Conservation (phyloP, 2,888 invertebrate genomes). For the Eilema sororculum region DNA sequence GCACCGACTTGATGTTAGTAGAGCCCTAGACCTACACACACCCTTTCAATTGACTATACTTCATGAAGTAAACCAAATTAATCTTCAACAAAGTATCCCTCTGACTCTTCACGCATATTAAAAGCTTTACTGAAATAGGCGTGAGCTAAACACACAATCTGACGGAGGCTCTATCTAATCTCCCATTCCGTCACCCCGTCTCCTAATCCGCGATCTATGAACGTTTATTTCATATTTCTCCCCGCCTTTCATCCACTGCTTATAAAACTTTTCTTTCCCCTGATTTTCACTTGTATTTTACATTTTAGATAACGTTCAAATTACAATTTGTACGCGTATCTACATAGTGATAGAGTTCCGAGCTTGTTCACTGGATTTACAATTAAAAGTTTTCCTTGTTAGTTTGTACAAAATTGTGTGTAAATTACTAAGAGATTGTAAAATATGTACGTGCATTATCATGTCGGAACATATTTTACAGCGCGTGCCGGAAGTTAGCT, state of each 20-base stretch:
- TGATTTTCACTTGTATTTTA: conserved; percentile 57
- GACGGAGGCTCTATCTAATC: conserved; percentile 48
- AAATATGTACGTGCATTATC: neutral
- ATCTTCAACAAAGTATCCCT: neutral
- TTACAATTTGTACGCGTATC: conserved; percentile 40
- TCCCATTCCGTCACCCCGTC: conserved; percentile 47
- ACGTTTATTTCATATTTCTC: conserved; percentile 75
- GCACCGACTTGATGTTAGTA: no score
- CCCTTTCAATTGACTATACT: neutral
- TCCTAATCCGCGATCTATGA: conserved; percentile 62
- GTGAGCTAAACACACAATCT: conserved; percentile 40
- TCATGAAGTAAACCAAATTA: neutral
- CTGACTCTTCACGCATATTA: conserved; percentile 47
- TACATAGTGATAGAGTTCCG: conserved; percentile 23
- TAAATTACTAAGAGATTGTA: conserved; percentile 17
- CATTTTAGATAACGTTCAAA: conserved; percentile 39
- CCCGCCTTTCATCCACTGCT: conserved; percentile 58
- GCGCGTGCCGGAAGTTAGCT: conserved; percentile 5
- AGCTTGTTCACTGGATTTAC: conserved; percentile 34
- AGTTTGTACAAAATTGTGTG: conserved; percentile 14
- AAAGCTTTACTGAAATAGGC: conserved; percentile 46
- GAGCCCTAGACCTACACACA: no score
- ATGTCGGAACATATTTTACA: neutral
- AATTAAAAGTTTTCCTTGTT: conserved; percentile 35
- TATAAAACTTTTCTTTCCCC: conserved; percentile 68